phyloP scores from a whole-genome alignment of 2,797 vertebrate genomes.

The Lutjanus campechanus region DNA sequence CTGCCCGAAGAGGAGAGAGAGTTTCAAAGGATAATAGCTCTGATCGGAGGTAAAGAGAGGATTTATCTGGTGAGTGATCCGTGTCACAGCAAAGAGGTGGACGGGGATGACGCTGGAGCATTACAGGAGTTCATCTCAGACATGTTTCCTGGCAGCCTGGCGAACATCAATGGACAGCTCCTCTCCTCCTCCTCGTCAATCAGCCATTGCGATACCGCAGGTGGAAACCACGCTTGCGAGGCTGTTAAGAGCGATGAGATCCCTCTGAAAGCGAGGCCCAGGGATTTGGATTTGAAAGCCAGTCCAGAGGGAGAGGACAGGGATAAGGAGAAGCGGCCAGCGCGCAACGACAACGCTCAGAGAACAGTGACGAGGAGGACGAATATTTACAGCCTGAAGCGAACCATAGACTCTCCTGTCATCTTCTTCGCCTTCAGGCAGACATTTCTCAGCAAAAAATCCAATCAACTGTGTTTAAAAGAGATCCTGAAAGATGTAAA shows the following conservation, averaged over 20 bases:
- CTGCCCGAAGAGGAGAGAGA: constrained; percentile 70
- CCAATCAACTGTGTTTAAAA: constrained; percentile 64
- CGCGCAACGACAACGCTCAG: constrained; percentile 6
- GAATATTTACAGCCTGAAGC: constrained; percentile 51
- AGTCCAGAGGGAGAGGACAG: background rate
- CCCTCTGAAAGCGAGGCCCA: constrained; percentile 12
- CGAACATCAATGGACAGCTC: constrained; percentile 8
- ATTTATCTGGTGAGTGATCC: constrained; percentile 81
- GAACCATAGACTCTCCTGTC: constrained; percentile 77
- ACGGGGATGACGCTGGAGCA: constrained; percentile 50
- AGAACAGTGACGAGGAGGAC: constrained; percentile 48
- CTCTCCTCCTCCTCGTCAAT: background rate
- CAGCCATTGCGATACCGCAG: background rate
- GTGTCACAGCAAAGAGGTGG: constrained; percentile 51
- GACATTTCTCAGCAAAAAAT: constrained; percentile 62
- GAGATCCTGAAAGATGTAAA: constrained; percentile 86
- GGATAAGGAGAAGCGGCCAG: background rate
- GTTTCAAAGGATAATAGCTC: constrained; percentile 74
- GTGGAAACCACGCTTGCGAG: background rate
- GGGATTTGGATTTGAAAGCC: constrained; percentile 26
- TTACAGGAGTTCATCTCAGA: constrained; percentile 81
- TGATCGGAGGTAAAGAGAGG: constrained; percentile 83
- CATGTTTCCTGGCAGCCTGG: constrained; percentile 68
- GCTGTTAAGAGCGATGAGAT: constrained; percentile 12
- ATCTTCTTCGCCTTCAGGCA: constrained; percentile 84